Evolutionary conservation across 1,140 invertebrate genomes (phyloP), one percentile per base, ranked within the genome.

Genomic region (Hesperophylax magnus): DNA sequence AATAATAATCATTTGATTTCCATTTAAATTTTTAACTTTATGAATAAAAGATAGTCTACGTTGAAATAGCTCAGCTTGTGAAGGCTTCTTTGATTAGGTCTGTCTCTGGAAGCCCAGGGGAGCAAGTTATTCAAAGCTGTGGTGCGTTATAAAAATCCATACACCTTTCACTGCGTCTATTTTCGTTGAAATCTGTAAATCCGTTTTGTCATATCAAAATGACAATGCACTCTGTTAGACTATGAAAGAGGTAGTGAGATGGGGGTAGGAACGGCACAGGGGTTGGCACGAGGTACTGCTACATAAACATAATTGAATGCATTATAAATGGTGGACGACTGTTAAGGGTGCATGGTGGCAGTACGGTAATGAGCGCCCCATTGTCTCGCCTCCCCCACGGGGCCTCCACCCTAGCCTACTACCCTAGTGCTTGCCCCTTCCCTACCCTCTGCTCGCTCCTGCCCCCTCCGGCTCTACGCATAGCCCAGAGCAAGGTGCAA

Each of bases 231-330:
- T 56, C 72, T 14, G 56, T 58, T 60, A 47, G 15, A 72, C 3
- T 53, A 72, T 72, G 34, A 72, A 72, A 53, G 69, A 18, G 47
- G 69, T 9, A n/a, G 34, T 2, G 18, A 53, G 24, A 52, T 72
- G 24, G 63, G 63, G 69, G 18, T 52, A 24, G 39, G 18, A 53
- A 18, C 11, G 3, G n/a, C 24, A 17, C 63, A 20, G 69, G 39
- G 69, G 71, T 58, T 4, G 71, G 52, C 52, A 53, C 52, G 56
- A 3, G 39, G 27, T 27, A 22, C 71, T 17, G 72, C 72, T 76
- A 76, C 72, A 76, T 76, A 76, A 76, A 76, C 72, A 76, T 76
- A 76, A 76, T 76, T 76, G 72, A 76, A 76, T 76, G 72, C 72
- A 76, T 76, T 76, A 76, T 76, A 76, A 76, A 76, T 76, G 54